Evolutionary conservation across 2,113 vertebrate species (phyloP).

Genomic region (Tragelaphus scriptus): DNA sequence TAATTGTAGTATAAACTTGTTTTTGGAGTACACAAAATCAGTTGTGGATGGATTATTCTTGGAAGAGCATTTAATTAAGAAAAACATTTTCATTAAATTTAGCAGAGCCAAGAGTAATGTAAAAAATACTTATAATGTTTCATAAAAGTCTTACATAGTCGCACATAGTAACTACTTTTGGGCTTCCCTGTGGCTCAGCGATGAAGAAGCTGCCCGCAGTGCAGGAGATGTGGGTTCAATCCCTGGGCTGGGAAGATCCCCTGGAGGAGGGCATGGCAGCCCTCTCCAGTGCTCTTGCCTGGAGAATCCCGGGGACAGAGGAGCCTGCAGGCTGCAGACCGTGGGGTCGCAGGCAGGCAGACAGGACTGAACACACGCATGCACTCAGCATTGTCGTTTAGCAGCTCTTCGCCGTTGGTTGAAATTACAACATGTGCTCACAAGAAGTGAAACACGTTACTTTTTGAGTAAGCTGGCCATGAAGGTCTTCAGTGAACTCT

Average conservation of each 20-base stretch:
- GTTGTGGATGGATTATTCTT: not conserved
- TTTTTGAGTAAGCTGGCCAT: not conserved
- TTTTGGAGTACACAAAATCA: not conserved
- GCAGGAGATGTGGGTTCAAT: not conserved
- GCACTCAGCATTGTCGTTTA: not conserved
- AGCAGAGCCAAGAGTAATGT: not conserved
- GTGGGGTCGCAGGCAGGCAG: fast-evolving
- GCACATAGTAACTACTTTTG: not conserved
- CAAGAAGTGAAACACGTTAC: not conserved
- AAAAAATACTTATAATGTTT: not conserved
- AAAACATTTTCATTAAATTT: not conserved
- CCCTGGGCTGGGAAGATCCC: not conserved
- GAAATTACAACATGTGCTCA: not conserved
- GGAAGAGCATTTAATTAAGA: not conserved
- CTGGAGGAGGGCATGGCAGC: not conserved
- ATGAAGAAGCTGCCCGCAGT: not conserved
- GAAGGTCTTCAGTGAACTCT: not conserved
- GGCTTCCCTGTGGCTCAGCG: not conserved
- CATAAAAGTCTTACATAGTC: not conserved
- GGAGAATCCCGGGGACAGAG: not conserved
- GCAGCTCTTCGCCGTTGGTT: not conserved
- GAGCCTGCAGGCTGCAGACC: not conserved
- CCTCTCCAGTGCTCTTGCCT: not conserved
- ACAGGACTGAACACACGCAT: not conserved
- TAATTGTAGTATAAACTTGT: not conserved